phyloP scores from a whole-genome alignment of 2,113 vertebrate species.

The Mustela lutreola region DNA sequence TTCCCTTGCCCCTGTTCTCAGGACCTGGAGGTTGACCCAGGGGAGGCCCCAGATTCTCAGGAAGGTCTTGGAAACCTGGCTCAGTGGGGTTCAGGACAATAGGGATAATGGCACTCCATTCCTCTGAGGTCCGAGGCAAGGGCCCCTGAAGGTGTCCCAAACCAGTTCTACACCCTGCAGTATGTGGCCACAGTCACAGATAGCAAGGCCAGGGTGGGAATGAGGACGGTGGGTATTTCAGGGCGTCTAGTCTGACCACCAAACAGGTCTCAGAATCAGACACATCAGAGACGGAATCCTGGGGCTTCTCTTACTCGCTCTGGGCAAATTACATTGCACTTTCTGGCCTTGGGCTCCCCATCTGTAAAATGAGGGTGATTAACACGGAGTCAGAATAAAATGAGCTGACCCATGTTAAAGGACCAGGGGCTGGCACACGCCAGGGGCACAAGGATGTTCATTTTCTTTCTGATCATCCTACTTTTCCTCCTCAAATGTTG shows the following conservation, averaged over 20 bases:
- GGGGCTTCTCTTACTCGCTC: neutral
- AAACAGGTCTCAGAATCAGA: neutral
- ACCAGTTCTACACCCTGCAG: neutral
- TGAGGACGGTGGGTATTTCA: neutral
- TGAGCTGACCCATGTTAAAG: neutral
- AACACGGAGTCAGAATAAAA: neutral
- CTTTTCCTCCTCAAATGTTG: neutral
- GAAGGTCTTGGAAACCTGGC: neutral
- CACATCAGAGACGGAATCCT: neutral
- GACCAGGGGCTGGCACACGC: neutral
- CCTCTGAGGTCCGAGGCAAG: neutral
- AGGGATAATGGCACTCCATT: neutral
- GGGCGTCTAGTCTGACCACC: neutral
- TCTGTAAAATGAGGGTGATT: neutral
- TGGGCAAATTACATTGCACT: neutral
- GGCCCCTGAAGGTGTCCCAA: neutral
- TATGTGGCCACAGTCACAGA: neutral
- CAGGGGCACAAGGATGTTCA: neutral
- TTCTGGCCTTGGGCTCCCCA: neutral
- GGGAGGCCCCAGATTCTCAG: too few relatives aligned
- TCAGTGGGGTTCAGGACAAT: rapidly evolving
- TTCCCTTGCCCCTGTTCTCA: neutral
- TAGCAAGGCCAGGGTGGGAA: neutral
- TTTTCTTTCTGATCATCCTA: neutral
- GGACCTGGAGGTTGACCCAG: neutral